Evolutionary conservation across 37 sponge, comb jelly and placozoan species (phyloP).

Genomic region (Beroe forskalii): DNA sequence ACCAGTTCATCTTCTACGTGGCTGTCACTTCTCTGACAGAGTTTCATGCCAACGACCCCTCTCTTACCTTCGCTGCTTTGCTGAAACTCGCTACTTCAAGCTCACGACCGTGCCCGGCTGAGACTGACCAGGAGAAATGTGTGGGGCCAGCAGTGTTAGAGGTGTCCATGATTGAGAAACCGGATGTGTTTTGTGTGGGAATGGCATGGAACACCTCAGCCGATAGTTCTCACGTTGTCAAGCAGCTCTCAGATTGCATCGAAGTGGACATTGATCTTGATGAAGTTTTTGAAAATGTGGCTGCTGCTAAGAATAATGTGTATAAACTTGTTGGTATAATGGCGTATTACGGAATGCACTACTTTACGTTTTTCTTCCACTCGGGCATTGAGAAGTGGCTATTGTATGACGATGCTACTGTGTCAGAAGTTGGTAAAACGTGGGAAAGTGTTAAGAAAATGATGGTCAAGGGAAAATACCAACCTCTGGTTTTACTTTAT

Average conservation of each 20-base stretch:
- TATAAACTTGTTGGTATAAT: conserved; percentile 26
- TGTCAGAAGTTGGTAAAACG: conserved; percentile 21
- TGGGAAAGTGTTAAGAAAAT: conserved; percentile 39
- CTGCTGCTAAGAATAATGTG: neutral
- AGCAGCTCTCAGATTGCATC: conserved; percentile 19
- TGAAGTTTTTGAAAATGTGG: conserved; percentile 22
- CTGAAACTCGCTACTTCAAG: neutral
- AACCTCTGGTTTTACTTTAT: conserved; percentile 40
- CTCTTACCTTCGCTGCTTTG: conserved; percentile 10
- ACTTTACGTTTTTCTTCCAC: conserved; percentile 58
- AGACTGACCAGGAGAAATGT: neutral
- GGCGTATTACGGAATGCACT: conserved; percentile 59
- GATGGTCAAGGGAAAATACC: conserved; percentile 57
- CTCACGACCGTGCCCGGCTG: neutral
- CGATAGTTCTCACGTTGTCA: neutral
- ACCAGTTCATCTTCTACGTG: conserved; percentile 33
- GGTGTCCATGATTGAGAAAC: conserved; percentile 52
- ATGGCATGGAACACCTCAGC: conserved; percentile 6
- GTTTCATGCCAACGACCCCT: neutral
- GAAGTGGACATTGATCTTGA: conserved; percentile 36
- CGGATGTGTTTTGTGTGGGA: conserved; percentile 38
- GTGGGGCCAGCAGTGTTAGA: neutral
- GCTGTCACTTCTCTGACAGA: neutral
- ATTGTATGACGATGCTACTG: conserved; percentile 51
- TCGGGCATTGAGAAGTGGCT: conserved; percentile 41